phyloP scores from a whole-genome alignment of 2,113 vertebrate species.

The Accipiter cooperii region DNA sequence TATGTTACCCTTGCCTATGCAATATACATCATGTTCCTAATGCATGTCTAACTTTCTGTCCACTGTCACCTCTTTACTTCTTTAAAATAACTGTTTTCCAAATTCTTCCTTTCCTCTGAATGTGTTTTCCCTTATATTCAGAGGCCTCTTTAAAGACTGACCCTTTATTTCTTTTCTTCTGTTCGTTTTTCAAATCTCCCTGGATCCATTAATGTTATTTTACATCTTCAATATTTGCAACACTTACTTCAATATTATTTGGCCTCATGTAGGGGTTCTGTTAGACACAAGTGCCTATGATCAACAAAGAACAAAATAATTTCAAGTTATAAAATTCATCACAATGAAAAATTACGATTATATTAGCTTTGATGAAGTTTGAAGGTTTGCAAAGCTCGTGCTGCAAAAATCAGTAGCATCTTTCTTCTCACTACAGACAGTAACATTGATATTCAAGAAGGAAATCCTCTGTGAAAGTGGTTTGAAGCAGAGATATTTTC shows the following conservation, averaged over 20 bases:
- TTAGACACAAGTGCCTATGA: not conserved
- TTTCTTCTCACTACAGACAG: not conserved
- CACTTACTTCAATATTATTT: not conserved
- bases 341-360: not conserved
- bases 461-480: conserved; percentile 23
- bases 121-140: not conserved
- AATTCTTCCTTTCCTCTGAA: not conserved
- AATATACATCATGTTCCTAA: not conserved
- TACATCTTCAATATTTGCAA: not conserved
- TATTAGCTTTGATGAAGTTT: not conserved
- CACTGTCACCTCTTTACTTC: not conserved
- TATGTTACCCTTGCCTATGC: not conserved
- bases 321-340: not conserved
- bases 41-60: not conserved
- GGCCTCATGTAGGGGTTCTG: not conserved
- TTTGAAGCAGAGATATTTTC: conserved; percentile 14
- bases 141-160: not conserved
- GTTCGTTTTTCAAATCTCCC: not conserved
- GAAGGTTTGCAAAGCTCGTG: not conserved
- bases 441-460: not conserved
- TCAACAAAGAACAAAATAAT: not conserved
- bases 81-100: not conserved
- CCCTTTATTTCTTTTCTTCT: not conserved
- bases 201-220: not conserved
- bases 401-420: not conserved